A percentile compares a stretch with the other conserved stretches of the same genome.
These are phyloP conservation scores for Poeciliopsis presidionis DNA, from an alignment of 2,797 vertebrate species.

Conservation along the genomic window DNA sequence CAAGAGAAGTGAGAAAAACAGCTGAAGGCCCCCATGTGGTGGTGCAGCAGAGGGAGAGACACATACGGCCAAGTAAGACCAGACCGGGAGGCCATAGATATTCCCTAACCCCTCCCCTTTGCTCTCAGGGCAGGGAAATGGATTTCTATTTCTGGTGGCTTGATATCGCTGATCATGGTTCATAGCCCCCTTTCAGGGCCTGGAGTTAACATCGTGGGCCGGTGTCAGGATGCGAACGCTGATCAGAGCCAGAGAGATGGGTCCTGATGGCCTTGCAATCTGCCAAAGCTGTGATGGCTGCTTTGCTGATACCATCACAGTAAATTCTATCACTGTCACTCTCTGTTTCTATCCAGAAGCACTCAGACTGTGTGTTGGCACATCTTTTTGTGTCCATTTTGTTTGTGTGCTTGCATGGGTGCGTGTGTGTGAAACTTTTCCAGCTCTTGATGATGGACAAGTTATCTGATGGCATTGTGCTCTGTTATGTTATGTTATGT, in stretches of 20 bases:
- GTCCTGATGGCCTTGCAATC: slow-evolving; percentile 83
- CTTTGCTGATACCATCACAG: slow-evolving; percentile 83
- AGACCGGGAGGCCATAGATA: slow-evolving; percentile 77
- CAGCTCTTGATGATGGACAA: slow-evolving; percentile 71
- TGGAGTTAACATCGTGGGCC: slow-evolving; percentile 83
- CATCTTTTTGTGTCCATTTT: slow-evolving; percentile 58
- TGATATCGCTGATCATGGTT: slow-evolving; percentile 86
- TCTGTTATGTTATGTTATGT: slow-evolving; percentile 55
- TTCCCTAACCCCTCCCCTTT: slow-evolving; percentile 54
- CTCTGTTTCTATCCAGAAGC: slow-evolving; percentile 77
- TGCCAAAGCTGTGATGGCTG: slow-evolving; percentile 81
- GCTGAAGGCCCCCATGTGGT: slow-evolving; percentile 75
- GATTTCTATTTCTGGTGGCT: slow-evolving; percentile 86
- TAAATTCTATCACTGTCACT: slow-evolving; percentile 86
- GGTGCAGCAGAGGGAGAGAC: slow-evolving; percentile 54
- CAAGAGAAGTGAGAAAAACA: slow-evolving; percentile 78
- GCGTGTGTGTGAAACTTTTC: slow-evolving; percentile 58
- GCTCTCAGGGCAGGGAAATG: slow-evolving; percentile 81
- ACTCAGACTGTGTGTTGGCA: slow-evolving; percentile 75
- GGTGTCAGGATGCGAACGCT: slow-evolving; percentile 80
- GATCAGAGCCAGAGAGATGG: slow-evolving; percentile 82
- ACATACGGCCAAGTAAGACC: slow-evolving; percentile 69
- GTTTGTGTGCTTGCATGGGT: slow-evolving; percentile 56
- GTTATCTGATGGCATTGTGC: slow-evolving; percentile 73
- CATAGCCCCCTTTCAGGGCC: slow-evolving; percentile 83